phyloP scores from a whole-genome alignment of 2,797 vertebrate genomes.

The Champsocephalus esox region DNA sequence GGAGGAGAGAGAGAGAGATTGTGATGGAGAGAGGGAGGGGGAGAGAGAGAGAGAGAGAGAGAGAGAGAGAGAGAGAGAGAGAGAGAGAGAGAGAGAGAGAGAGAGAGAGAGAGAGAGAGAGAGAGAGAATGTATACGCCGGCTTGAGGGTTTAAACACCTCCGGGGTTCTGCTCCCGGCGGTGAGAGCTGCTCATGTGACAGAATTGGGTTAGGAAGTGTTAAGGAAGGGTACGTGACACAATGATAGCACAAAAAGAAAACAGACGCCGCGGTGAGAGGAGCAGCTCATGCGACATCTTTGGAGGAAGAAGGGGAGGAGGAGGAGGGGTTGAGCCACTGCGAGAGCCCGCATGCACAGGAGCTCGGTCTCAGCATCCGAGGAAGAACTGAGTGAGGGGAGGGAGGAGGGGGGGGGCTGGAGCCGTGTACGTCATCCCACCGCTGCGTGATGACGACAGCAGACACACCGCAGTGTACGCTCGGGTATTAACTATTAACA shows the following conservation, averaged over 20 bases:
- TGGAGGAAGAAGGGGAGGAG: constrained; percentile 52
- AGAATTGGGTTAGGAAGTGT: constrained; percentile 34
- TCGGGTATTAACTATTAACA: constrained; percentile 17
- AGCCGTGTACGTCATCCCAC: constrained; percentile 59
- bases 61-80: constrained; percentile 9
- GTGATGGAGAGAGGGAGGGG: not conserved
- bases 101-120: constrained; percentile 28
- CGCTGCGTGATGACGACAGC: constrained; percentile 70
- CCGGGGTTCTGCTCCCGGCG: constrained; percentile 24
- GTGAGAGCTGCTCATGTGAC: constrained; percentile 36
- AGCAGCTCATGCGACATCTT: constrained; percentile 79
- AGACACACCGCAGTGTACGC: constrained; percentile 44
- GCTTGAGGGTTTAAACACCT: constrained; percentile 71
- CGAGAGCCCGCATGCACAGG: constrained; percentile 75
- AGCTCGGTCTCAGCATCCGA: constrained; percentile 85
- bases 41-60: constrained; percentile 26
- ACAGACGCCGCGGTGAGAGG: constrained; percentile 55
- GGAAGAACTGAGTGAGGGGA: constrained; percentile 63
- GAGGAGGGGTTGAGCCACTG: constrained; percentile 59
- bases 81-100: constrained; percentile 18
- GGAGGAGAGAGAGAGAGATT: constrained; percentile 34
- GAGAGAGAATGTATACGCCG: constrained; percentile 57
- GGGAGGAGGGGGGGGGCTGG: not conserved
- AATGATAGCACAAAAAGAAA: constrained; percentile 48
- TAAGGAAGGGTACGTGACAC: constrained; percentile 30